Conservation (phyloP, 2,888 invertebrate genomes). For the Rhabditoides inermis region DNA sequence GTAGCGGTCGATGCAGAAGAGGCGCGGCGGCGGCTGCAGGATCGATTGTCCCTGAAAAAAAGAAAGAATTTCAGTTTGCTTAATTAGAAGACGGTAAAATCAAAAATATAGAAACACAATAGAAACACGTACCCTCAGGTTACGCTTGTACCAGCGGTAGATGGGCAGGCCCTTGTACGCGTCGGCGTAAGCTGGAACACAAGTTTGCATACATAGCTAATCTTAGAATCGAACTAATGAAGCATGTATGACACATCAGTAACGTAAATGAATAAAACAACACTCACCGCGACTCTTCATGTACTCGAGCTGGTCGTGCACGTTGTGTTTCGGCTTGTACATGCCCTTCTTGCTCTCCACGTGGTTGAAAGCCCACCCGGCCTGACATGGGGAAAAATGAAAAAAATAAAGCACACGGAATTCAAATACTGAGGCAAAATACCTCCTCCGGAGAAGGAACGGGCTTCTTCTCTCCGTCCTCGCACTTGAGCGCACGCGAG, state of each 20-base stretch:
- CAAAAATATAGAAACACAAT: neutral
- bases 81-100: neutral
- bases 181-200: slow-evolving; percentile 37
- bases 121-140: slow-evolving; percentile 22
- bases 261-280: neutral
- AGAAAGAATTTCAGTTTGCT: neutral
- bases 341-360: slow-evolving; percentile 46
- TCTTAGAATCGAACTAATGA: no score
- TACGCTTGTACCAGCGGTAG: slow-evolving; percentile 45
- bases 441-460: slow-evolving; percentile 27
- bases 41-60: slow-evolving; percentile 34
- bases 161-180: slow-evolving; percentile 47
- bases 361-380: slow-evolving; percentile 44
- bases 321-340: slow-evolving; percentile 43
- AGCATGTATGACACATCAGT: no score
- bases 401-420: neutral
- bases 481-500: slow-evolving; percentile 18
- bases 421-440: neutral
- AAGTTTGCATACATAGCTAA: no score
- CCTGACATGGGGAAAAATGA: slow-evolving; percentile 9
- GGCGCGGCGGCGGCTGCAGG: slow-evolving; percentile 42
- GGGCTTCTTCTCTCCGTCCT: slow-evolving; percentile 15
- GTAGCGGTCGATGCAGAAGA: slow-evolving; percentile 48
- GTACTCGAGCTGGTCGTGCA: slow-evolving; percentile 46
- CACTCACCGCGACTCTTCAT: slow-evolving; percentile 33